A percentile compares a stretch with the other conserved stretches of the same genome.
These are phyloP conservation scores for Thalassaphorura encarpata DNA, from an alignment of 1,140 invertebrate species.

Conservation along the genomic window DNA sequence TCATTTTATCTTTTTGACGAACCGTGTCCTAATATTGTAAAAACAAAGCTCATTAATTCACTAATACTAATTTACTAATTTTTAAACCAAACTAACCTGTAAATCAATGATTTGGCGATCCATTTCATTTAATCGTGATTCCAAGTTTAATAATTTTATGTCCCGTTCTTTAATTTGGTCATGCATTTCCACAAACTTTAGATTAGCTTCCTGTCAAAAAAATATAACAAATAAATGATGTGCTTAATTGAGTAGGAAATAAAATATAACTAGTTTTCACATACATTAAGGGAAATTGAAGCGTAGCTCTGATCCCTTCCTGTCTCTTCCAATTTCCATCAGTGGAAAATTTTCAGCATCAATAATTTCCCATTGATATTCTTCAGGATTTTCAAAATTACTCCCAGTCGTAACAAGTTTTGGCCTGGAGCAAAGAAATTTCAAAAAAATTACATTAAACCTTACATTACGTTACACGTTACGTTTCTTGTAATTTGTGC, in stretches of 20 bases:
- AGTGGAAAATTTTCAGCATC: not conserved
- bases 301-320: not conserved
- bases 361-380: not conserved
- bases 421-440: not conserved
- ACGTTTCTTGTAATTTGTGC: not conserved
- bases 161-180: conserved; percentile 22
- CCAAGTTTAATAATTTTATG: conserved; percentile 16
- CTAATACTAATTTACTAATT: not conserved
- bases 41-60: not conserved
- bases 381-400: not conserved
- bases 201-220: conserved; percentile 14
- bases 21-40: conserved; percentile 12
- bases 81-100: too few relatives aligned
- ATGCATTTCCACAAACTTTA: conserved; percentile 17
- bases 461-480: not conserved
- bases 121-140: conserved; percentile 13
- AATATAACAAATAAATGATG: not conserved
- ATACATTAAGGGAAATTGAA: not conserved
- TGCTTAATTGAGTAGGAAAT: not conserved
- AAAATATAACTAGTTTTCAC: not conserved
- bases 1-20: conserved; percentile 17
- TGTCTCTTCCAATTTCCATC: conserved; percentile 2
- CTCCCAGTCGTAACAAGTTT: not conserved
- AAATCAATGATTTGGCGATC: conserved; percentile 16
- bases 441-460: not conserved